Evolutionary conservation across 2,113 vertebrate species (phyloP), one percentile per base, ranked within the genome.

Genomic region (Kryptolebias marmoratus): DNA sequence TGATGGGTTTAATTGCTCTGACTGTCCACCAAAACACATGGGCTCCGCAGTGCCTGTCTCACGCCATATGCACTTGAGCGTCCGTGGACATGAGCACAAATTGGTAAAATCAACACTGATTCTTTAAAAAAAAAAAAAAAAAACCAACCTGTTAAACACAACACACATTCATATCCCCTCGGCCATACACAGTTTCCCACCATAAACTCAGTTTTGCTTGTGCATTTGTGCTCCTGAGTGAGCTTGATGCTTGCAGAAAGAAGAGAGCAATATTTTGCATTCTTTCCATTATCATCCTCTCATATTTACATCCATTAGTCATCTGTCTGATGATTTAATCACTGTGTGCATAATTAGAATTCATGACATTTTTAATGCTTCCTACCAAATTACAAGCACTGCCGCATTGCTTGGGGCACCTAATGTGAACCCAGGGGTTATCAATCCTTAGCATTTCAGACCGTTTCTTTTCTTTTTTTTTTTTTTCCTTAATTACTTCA

Each of bases 11-110:
- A 22, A 22, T 22, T 22, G 74, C 67, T 77, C 68, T 71, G 80
- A 73, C 61, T 84, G 65, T 85, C 79, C 75, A 84, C 76, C 58
- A 72, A 76, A 77, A 82, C 68, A 59, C 71, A 48, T 68, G 58
- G 82, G 79, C 86, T 75, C 85, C 63, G 62, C 79, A 57, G 77
- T 15, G 75, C 76, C 72, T 84, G 93, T 93, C 93, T 94, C 92
- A 94, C 90, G 90, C 90, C 89, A 85, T 63, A 80, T 80, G 73
- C 39, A 53, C 79, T 81, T 72, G 22, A 68, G 76, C 59, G 53
- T 72, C 14, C 57, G 64, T 68, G 31, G 79, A 45, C 6, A 59
- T 64, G 56, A 59, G 49, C 79, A 42, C 67, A 42, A 36, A 73
- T 18, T 48, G 50, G 77, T 71, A 53, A 83, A 71, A 83, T 76